Percentiles rank a stretch among this genome's conserved stretches.
These are phyloP conservation scores for Alauda arvensis DNA, from an alignment of 2,797 vertebrate species.

Conservation along the genomic window DNA sequence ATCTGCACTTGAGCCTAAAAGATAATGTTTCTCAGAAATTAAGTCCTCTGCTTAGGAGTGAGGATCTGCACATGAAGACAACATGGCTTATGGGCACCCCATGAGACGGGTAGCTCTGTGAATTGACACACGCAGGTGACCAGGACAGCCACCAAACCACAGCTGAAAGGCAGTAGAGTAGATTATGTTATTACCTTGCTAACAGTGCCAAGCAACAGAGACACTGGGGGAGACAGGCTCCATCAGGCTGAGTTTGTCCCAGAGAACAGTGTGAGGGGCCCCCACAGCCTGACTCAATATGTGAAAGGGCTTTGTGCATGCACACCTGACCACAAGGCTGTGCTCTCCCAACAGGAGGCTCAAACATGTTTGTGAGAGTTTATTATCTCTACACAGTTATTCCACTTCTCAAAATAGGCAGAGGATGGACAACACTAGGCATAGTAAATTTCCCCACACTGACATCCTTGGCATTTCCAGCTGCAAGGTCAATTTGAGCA, in stretches of 20 bases:
- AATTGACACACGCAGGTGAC: not conserved
- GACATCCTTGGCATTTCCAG: not conserved
- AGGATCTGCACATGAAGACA: not conserved
- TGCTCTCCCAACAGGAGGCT: not conserved
- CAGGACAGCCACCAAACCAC: not conserved
- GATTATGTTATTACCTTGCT: not conserved
- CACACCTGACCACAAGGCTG: not conserved
- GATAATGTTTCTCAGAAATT: not conserved
- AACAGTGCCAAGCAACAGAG: not conserved
- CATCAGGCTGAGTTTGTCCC: not conserved
- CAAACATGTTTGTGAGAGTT: not conserved
- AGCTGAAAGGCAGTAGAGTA: not conserved
- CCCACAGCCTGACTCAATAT: not conserved
- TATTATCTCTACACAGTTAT: not conserved
- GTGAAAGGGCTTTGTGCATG: not conserved
- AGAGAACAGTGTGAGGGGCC: rapidly evolving
- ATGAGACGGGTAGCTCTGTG: rapidly evolving
- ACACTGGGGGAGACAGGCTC: rapidly evolving
- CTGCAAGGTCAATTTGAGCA: not conserved
- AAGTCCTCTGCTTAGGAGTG: not conserved
- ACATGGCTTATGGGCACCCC: rapidly evolving
- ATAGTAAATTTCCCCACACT: not conserved
- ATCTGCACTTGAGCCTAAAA: not conserved
- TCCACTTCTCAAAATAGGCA: not conserved
- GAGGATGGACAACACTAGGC: not conserved